phyloP scores from a whole-genome alignment of 1,140 invertebrate species.

The Thalassaphorura encarpata region DNA sequence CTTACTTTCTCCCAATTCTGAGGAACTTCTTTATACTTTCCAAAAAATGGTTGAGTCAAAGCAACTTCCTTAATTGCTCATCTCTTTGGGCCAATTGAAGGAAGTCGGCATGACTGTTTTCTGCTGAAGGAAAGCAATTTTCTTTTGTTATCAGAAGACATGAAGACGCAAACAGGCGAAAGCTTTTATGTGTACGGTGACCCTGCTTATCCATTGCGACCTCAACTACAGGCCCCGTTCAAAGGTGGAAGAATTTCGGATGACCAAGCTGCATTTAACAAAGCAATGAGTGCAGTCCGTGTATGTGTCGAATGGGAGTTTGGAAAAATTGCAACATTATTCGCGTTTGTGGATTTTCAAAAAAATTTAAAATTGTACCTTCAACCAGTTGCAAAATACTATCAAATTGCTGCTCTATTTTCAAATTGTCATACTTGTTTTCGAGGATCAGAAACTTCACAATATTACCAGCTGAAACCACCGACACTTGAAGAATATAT shows the following conservation, averaged over 20 bases:
- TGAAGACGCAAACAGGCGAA: not conserved
- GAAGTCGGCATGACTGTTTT: not conserved
- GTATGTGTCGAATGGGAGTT: constrained; percentile 10
- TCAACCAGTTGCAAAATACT: constrained; percentile 4
- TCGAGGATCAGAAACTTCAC: constrained; percentile 1
- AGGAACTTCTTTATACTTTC: no score
- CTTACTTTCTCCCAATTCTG: no score
- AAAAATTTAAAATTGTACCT: constrained; percentile 9
- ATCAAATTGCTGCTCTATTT: not conserved
- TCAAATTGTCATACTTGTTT: constrained; percentile 10
- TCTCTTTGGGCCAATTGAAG: not conserved
- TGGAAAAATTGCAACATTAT: not conserved
- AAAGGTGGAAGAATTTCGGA: not conserved
- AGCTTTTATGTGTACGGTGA: not conserved
- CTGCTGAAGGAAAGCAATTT: not conserved
- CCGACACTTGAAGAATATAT: constrained; percentile 1
- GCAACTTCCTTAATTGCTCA: not conserved
- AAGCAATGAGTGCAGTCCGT: not conserved
- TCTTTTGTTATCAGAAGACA: not conserved
- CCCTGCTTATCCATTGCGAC: not conserved
- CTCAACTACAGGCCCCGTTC: not conserved
- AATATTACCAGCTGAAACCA: constrained; percentile 3
- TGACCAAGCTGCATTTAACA: not conserved
- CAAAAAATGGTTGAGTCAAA: no score
- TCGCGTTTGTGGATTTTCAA: constrained; percentile 10